Evolutionary conservation across 1,140 invertebrate species (phyloP).

Genomic region (Cardiocondyla obscurior): DNA sequence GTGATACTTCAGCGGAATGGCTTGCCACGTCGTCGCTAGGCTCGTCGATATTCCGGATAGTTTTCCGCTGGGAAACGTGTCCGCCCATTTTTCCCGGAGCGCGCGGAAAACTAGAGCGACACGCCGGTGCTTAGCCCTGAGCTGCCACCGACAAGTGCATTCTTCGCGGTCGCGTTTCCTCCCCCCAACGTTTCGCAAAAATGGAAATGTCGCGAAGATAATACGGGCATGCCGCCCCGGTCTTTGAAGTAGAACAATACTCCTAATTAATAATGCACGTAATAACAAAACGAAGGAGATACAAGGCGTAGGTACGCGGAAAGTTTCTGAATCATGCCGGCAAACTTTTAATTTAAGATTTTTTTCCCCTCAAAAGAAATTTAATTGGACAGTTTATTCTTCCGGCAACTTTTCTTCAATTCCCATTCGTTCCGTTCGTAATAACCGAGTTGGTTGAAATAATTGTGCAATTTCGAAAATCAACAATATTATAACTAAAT

Average conservation of each 20-base stretch:
- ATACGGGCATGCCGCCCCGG: background rate
- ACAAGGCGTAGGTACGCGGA: background rate
- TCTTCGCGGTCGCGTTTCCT: background rate
- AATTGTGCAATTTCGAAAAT: background rate
- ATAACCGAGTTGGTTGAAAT: background rate
- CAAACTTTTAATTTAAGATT: background rate
- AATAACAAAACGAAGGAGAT: constrained; percentile 18
- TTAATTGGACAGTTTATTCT: background rate
- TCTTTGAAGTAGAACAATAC: background rate
- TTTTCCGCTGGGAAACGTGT: constrained; percentile 51
- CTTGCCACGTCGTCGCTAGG: constrained; percentile 59
- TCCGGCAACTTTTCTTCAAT: background rate
- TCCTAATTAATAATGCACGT: background rate
- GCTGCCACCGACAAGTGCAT: constrained; percentile 32
- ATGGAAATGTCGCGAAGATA: background rate
- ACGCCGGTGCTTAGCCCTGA: constrained; percentile 29
- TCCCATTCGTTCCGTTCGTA: background rate
- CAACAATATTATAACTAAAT: constrained; percentile 8
- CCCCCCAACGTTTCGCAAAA: background rate
- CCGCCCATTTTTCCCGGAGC: constrained; percentile 36
- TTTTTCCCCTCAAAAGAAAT: background rate
- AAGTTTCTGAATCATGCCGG: background rate
- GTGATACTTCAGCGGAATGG: constrained; percentile 46
- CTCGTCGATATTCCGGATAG: constrained; percentile 59
- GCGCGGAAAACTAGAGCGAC: constrained; percentile 25